Percentiles rank a stretch among this genome's conserved stretches.
Conservation (phyloP, 2,888 invertebrate species). For the Pheosia gnoma region DNA sequence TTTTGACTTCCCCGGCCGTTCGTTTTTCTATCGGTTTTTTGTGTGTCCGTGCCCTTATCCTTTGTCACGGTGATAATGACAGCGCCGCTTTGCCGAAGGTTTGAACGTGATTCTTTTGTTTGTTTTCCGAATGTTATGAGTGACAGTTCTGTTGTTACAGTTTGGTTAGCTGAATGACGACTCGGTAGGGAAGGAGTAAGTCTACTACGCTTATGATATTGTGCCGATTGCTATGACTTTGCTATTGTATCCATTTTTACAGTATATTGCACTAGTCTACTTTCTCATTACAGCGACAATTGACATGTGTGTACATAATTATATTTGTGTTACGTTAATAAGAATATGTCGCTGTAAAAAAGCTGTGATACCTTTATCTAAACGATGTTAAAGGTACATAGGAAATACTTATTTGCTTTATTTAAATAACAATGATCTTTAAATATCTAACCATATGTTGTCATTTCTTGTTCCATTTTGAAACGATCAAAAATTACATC, state of each 20-base stretch:
- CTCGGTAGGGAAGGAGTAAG: background rate
- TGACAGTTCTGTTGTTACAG: constrained; percentile 6
- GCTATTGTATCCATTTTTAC: too few relatives aligned
- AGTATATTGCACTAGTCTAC: too few relatives aligned
- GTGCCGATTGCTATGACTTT: too few relatives aligned
- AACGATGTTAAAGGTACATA: too few relatives aligned
- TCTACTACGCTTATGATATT: too few relatives aligned
- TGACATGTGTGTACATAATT: background rate
- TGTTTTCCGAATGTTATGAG: constrained; percentile 14
- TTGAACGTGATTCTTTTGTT: constrained; percentile 16
- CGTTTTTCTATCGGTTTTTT: constrained; percentile 45
- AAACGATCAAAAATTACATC: background rate
- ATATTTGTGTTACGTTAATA: too few relatives aligned
- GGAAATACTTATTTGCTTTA: too few relatives aligned
- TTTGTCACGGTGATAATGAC: constrained; percentile 63
- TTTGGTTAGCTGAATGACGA: background rate
- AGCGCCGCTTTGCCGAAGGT: constrained; percentile 7
- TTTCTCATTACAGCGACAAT: too few relatives aligned
- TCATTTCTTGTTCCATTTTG: background rate
- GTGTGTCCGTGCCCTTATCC: constrained; percentile 34
- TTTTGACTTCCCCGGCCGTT: constrained; percentile 57
- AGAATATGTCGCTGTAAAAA: too few relatives aligned
- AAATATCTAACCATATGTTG: background rate
- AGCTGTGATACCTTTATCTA: too few relatives aligned
- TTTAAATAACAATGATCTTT: too few relatives aligned